Evolutionary conservation across 2,797 vertebrate species (phyloP), one percentile per base, ranked within the genome.

Genomic region (Sebastes umbrosus): DNA sequence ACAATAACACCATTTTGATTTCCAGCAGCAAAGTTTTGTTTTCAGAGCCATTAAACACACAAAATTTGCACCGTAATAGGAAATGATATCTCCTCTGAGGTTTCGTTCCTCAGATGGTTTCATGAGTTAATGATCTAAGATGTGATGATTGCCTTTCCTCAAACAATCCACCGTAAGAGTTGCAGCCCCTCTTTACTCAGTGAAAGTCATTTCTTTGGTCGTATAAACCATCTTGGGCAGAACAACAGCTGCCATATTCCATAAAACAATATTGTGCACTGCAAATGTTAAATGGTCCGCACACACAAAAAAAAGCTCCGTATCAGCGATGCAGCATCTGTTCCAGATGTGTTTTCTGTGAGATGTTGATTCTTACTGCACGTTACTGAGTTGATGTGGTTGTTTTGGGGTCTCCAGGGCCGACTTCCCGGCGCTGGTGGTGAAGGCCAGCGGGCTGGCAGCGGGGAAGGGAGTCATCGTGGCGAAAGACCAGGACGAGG

Each of bases 401-500:
- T 27, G n/a, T 73, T 60, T 27, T 12, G 25, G 72, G 43, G 16
- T 78, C 25, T 79, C 29, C 84, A 99, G 98, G 69, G 97, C 97
- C 0, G 92, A 95, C 58, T 99, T 99, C 82, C 97, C 96, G 2
- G 98, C 98, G 16, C 90, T 99, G 87, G 99, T 99, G 70, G 98
- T 99, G 86, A 99, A 99, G 91, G 98, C 98, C 67, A 99, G 98
- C 12, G 99, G 99, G 14, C 93, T 99, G 85, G 99, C 99, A 3
- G 99, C 98, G 50, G 99, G 99, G 68, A 99, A 99, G 90, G 99
- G 99, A 6, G 99, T 99, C 64, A 96, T 98, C 2, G 97, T 99
- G 73, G 97, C 98, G 0, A 69, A 80, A 1, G 97, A 91, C 92
- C 96, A 94, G 88, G 96, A 97, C 0, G 97, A 98, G 87, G 98